Conservation (phyloP, 2,888 invertebrate genomes). For the Empis stercorea region DNA sequence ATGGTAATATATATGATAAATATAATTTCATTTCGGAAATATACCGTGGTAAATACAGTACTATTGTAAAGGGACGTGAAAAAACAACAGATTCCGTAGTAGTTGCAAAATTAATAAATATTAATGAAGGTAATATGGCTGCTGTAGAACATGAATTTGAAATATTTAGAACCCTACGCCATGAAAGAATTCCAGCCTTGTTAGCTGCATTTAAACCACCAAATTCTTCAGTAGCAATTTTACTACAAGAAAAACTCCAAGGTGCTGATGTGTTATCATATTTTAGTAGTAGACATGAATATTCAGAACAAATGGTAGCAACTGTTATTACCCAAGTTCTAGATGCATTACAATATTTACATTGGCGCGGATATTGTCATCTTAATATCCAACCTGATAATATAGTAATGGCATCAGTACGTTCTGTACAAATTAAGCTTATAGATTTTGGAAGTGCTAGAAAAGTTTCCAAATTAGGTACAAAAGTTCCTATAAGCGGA, state of each 20-base stretch:
- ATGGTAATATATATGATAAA: conserved; percentile 54
- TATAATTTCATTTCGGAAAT: conserved; percentile 81
- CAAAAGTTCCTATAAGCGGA: conserved; percentile 48
- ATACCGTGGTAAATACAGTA: conserved; percentile 72
- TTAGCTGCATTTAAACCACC: conserved; percentile 58
- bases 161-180: conserved; percentile 64
- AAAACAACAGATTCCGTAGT: conserved; percentile 60
- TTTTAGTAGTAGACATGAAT: conserved; percentile 76
- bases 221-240: conserved; percentile 52
- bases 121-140: conserved; percentile 49
- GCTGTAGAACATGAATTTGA: conserved; percentile 71
- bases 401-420: conserved; percentile 76
- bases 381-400: conserved; percentile 90
- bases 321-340: conserved; percentile 74
- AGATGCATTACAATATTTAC: conserved; percentile 86
- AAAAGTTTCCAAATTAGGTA: conserved; percentile 65
- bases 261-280: conserved; percentile 87
- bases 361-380: conserved; percentile 85
- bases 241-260: conserved; percentile 71
- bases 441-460: conserved; percentile 86
- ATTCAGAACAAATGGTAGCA: conserved; percentile 85
- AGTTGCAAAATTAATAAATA: conserved; percentile 71
- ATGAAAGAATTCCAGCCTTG: conserved; percentile 73
- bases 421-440: conserved; percentile 76
- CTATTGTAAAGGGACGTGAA: conserved; percentile 71